These are phyloP conservation scores for Pollenia labialis DNA, from an alignment of 2,888 invertebrate species.

Conservation along the genomic window DNA sequence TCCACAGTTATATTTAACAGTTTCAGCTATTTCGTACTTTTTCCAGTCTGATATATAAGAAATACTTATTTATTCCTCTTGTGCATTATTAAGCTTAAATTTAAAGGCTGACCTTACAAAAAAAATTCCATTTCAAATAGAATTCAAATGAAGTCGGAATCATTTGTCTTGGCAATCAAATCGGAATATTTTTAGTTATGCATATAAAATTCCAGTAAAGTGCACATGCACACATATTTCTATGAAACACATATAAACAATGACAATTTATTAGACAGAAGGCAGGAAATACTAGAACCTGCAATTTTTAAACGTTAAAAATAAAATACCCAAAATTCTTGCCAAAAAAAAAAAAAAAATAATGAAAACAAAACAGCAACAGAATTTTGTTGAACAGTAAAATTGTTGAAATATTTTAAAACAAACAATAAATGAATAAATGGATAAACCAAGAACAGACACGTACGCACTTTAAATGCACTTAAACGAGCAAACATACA, in stretches of 20 bases:
- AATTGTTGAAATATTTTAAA: constrained; percentile 55
- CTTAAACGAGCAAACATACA: background rate
- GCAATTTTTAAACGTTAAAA: constrained; percentile 2
- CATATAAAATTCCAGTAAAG: background rate
- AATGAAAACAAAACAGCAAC: background rate
- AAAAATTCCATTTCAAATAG: background rate
- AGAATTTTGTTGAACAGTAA: constrained; percentile 41
- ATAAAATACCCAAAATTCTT: background rate
- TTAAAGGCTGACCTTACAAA: background rate
- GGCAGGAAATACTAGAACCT: constrained; percentile 19
- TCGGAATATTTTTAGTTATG: constrained; percentile 11
- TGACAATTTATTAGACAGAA: constrained; percentile 5
- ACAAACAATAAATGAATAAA: constrained; percentile 16
- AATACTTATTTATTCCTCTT: too few relatives aligned
- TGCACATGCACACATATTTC: background rate
- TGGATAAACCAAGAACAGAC: constrained; percentile 33
- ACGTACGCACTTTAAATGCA: constrained; percentile 37
- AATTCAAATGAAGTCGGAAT: background rate
- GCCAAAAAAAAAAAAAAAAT: background rate
- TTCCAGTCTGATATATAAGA: too few relatives aligned
- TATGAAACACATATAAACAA: background rate
- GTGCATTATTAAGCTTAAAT: background rate
- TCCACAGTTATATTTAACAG: too few relatives aligned
- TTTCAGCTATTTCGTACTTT: background rate
- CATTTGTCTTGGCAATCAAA: constrained; percentile 6